Evolutionary conservation across 2,797 vertebrate genomes (phyloP).

Genomic region (Sciurus vulgaris): DNA sequence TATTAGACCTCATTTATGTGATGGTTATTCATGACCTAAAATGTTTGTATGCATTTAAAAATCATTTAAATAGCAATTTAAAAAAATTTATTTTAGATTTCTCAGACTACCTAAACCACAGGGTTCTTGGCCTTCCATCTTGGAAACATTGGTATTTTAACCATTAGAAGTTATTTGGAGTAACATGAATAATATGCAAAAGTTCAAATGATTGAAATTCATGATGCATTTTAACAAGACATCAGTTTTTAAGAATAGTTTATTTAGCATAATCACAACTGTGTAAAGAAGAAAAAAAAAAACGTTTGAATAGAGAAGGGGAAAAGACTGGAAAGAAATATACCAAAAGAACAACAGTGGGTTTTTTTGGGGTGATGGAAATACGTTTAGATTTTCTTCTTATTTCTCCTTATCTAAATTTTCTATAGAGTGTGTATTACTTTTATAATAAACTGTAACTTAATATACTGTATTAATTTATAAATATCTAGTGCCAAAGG

Average conservation of each 20-base stretch:
- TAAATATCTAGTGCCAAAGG: background rate
- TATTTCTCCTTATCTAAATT: slow-evolving; percentile 67
- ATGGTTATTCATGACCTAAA: slow-evolving; percentile 36
- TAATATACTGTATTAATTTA: slow-evolving; percentile 54
- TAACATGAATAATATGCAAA: slow-evolving; percentile 42
- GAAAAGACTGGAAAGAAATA: slow-evolving; percentile 84
- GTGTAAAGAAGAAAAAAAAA: slow-evolving; percentile 65
- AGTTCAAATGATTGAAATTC: slow-evolving; percentile 15
- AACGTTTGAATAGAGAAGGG: slow-evolving; percentile 50
- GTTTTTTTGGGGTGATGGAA: slow-evolving; percentile 66
- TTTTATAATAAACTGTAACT: slow-evolving; percentile 77
- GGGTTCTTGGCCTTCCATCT: slow-evolving; percentile 31
- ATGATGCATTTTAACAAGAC: slow-evolving; percentile 39
- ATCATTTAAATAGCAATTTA: slow-evolving; percentile 38
- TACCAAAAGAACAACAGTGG: slow-evolving; percentile 61
- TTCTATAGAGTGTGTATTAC: slow-evolving; percentile 80
- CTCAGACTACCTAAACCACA: background rate
- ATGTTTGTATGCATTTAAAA: slow-evolving; percentile 25
- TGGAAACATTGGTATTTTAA: slow-evolving; percentile 46
- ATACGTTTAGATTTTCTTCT: slow-evolving; percentile 40
- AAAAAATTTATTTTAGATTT: slow-evolving; percentile 47
- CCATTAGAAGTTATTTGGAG: slow-evolving; percentile 4
- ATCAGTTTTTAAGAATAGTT: slow-evolving; percentile 52
- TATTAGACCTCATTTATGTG: slow-evolving; percentile 26
- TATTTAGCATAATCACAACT: slow-evolving; percentile 57